phyloP scores from a whole-genome alignment of 2,113 vertebrate species.

The Oryzias melastigma region DNA sequence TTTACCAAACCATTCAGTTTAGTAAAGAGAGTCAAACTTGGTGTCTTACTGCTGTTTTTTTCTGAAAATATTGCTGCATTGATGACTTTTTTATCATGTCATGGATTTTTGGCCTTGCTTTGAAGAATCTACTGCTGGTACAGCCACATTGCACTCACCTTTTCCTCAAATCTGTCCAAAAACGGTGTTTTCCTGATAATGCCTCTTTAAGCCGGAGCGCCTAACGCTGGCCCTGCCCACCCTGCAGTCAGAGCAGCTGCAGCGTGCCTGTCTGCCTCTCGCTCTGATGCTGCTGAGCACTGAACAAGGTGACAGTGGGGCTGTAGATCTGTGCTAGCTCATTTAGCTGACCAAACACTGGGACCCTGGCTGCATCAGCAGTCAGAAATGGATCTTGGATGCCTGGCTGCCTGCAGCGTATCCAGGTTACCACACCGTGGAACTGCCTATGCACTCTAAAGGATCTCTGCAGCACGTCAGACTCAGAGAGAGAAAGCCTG shows the following conservation, averaged over 20 bases:
- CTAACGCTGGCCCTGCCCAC: conserved; percentile 51
- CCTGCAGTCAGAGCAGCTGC: conserved; percentile 52
- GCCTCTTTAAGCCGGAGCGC: conserved; percentile 48
- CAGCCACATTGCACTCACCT: neutral
- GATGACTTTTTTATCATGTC: neutral
- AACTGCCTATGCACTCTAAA: conserved; percentile 4
- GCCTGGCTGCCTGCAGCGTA: conserved; percentile 4
- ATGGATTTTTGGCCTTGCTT: no score
- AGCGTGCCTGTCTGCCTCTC: conserved; percentile 2
- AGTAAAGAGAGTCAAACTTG: no score
- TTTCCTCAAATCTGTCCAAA: neutral
- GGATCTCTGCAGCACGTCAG: conserved; percentile 45
- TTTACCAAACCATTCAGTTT: no score
- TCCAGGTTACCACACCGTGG: conserved; percentile 9
- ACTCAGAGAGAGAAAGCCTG: conserved; percentile 41
- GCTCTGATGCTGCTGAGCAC: conserved; percentile 44
- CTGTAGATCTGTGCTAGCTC: conserved; percentile 52
- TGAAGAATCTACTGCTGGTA: neutral
- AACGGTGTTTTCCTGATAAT: conserved; percentile 17
- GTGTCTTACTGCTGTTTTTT: no score
- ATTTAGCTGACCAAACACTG: conserved; percentile 54
- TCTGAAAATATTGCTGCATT: no score
- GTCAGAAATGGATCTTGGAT: conserved; percentile 15
- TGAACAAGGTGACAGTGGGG: conserved; percentile 27
- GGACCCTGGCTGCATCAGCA: conserved; percentile 13